These are phyloP conservation scores for Drosophila albomicans DNA, from an alignment of 1,140 invertebrate genomes.

Conservation along the genomic window DNA sequence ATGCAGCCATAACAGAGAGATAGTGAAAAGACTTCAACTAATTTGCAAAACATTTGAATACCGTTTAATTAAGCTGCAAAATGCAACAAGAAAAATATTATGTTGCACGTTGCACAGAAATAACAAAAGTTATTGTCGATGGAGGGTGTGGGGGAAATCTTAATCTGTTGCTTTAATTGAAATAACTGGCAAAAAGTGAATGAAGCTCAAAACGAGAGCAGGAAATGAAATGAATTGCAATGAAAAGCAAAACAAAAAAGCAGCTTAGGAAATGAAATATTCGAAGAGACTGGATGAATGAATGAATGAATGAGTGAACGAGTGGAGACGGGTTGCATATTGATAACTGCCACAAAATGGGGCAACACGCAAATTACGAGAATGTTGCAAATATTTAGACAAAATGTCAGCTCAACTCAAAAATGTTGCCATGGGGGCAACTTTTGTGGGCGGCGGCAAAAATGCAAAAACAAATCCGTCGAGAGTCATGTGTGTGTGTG, in stretches of 20 bases:
- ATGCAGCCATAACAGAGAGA: background rate
- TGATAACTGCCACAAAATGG: constrained; percentile 13
- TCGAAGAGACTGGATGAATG: background rate
- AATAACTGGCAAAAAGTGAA: background rate
- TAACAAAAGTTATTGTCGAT: background rate
- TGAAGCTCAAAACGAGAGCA: background rate
- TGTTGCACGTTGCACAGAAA: background rate
- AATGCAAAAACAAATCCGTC: background rate
- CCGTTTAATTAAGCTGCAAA: background rate
- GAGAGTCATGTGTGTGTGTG: background rate
- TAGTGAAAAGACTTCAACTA: background rate
- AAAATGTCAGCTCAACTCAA: constrained; percentile 37
- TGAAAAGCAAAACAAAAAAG: background rate
- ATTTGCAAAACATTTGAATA: background rate
- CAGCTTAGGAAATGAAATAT: constrained; percentile 14
- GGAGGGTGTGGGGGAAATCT: background rate
- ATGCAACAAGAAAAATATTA: background rate
- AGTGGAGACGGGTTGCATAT: constrained; percentile 12
- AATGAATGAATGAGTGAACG: too few species aligned
- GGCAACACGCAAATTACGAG: constrained; percentile 27
- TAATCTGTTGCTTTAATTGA: constrained; percentile 8
- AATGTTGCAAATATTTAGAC: constrained; percentile 47
- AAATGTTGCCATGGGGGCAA: background rate
- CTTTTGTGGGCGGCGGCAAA: background rate
- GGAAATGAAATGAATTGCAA: constrained; percentile 8